phyloP scores from a whole-genome alignment of 92 coral and sea anemone genomes.

The Galaxea fascicularis region DNA sequence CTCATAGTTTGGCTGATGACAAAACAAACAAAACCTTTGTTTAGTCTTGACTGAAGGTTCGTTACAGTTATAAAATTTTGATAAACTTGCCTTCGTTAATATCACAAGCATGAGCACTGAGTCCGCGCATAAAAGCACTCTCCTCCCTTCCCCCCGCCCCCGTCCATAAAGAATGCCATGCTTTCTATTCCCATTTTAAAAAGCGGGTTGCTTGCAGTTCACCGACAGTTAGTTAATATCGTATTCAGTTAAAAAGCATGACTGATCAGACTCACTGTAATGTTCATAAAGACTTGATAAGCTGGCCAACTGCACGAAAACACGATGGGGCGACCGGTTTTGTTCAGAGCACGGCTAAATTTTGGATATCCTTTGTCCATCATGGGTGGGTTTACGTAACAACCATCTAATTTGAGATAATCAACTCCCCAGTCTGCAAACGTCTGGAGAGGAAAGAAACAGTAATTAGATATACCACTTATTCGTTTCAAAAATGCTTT shows the following conservation, averaged over 20 bases:
- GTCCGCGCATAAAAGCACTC: too few species aligned
- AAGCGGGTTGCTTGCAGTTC: too few species aligned
- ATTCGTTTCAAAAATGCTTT: neutral
- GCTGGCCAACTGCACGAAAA: conserved; percentile 99
- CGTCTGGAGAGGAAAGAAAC: conserved; percentile 67
- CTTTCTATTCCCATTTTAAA: too few species aligned
- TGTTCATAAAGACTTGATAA: conserved; percentile 71
- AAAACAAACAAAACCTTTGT: neutral
- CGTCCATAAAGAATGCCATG: too few species aligned
- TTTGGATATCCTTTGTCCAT: conserved; percentile 96
- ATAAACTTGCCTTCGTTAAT: too few species aligned
- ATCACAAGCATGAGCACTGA: neutral
- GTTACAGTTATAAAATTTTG: too few species aligned
- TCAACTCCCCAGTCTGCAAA: conserved; percentile 98
- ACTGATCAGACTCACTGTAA: conserved; percentile 29
- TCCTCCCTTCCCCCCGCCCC: too few species aligned
- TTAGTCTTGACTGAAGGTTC: neutral
- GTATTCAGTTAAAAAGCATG: neutral
- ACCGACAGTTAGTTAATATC: too few species aligned
- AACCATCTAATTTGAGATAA: conserved; percentile 95
- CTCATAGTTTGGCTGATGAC: conserved; percentile 70
- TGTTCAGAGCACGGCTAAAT: conserved; percentile 86
- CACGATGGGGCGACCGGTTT: conserved; percentile 90
- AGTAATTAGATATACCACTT: neutral
- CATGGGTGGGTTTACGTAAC: conserved; percentile 75